phyloP scores from a whole-genome alignment of 2,888 invertebrate genomes.

The Oscheius sp. region DNA sequence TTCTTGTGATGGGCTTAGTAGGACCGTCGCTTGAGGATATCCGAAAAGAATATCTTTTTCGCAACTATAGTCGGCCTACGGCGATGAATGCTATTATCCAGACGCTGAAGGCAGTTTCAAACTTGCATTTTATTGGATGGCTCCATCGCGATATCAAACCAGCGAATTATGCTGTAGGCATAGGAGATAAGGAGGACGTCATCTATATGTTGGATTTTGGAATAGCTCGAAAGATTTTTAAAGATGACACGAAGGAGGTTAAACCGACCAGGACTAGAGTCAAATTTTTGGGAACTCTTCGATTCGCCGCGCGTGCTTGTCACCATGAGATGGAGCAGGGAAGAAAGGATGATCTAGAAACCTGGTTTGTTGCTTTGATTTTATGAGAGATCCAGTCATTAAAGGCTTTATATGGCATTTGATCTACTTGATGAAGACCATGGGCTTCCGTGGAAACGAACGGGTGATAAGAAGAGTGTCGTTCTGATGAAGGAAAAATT shows the following conservation, averaged over 20 bases:
- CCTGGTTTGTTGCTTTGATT: no score
- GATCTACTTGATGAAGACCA: slow-evolving; percentile 39
- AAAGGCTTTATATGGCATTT: slow-evolving; percentile 47
- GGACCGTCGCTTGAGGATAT: slow-evolving; percentile 25
- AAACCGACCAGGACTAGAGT: slow-evolving; percentile 38
- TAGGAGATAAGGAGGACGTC: slow-evolving; percentile 15
- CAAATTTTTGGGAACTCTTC: slow-evolving; percentile 48
- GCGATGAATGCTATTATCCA: slow-evolving; percentile 18
- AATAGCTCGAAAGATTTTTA: slow-evolving; percentile 26
- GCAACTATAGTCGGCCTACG: neutral
- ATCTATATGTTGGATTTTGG: slow-evolving; percentile 31
- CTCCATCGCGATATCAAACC: slow-evolving; percentile 29
- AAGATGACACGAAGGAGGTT: slow-evolving; percentile 19
- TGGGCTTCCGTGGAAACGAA: slow-evolving; percentile 43
- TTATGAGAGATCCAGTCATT: no score
- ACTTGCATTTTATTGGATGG: slow-evolving; percentile 20
- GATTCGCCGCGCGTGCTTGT: slow-evolving; percentile 44
- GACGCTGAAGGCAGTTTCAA: slow-evolving; percentile 11
- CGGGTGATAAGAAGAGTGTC: slow-evolving; percentile 6
- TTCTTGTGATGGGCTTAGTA: slow-evolving; percentile 28
- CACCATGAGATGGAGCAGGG: slow-evolving; percentile 46
- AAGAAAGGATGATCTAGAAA: slow-evolving; percentile 49
- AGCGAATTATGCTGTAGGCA: slow-evolving; percentile 25
- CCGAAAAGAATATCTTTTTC: neutral
- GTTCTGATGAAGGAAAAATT: slow-evolving; percentile 6